These are phyloP conservation scores for Oncorhynchus keta DNA, from an alignment of 2,113 vertebrate genomes.

Conservation along the genomic window DNA sequence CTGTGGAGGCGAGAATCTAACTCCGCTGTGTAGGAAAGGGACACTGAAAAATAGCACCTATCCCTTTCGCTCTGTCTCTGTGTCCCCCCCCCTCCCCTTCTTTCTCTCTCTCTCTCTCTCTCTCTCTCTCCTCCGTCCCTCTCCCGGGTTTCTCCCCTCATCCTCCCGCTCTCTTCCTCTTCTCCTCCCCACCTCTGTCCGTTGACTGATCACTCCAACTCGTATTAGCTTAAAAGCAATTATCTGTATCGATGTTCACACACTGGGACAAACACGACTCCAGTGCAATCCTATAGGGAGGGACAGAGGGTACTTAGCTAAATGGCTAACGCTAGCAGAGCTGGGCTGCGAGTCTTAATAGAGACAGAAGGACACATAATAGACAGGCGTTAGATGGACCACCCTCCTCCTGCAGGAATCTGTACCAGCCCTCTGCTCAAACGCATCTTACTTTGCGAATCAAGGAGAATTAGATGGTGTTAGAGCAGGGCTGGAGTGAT, in stretches of 20 bases:
- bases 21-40: neutral
- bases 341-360: neutral
- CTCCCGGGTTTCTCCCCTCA: too few species aligned
- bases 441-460: too few species aligned
- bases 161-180: neutral
- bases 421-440: too few species aligned
- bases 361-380: neutral
- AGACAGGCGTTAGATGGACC: neutral
- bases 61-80: neutral
- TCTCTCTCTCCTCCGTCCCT: too few species aligned
- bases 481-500: too few species aligned
- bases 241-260: slow-evolving; percentile 50
- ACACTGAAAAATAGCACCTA: neutral
- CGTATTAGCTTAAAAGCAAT: slow-evolving; percentile 51
- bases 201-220: slow-evolving; percentile 37
- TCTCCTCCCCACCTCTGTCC: slow-evolving; percentile 18
- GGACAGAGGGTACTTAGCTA: neutral
- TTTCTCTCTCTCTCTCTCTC: too few species aligned
- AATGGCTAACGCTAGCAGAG: neutral
- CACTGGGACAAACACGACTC: slow-evolving; percentile 25
- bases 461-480: too few species aligned
- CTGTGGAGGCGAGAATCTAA: neutral
- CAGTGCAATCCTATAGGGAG: too few species aligned
- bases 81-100: too few species aligned
- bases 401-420: too few species aligned